Conservation (phyloP, 2,888 invertebrate genomes). For the Psylliodes chrysocephalus region DNA sequence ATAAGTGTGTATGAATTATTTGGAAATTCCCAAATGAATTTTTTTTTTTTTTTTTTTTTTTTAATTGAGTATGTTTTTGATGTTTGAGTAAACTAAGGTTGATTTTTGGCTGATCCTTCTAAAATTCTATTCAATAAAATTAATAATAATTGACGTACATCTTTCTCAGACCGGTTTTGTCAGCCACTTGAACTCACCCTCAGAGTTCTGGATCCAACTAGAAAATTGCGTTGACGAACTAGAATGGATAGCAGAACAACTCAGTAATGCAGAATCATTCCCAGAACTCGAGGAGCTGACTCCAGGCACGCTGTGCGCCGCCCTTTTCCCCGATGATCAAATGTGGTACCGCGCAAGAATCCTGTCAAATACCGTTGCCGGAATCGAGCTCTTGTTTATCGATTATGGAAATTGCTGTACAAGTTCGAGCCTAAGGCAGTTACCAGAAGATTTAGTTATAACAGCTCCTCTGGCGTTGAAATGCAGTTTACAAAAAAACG, state of each 20-base stretch:
- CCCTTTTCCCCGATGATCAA: conserved; percentile 73
- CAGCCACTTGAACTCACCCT: conserved; percentile 74
- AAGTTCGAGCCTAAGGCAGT: conserved; percentile 69
- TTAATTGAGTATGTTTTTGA: too few relatives aligned
- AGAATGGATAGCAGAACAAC: conserved; percentile 71
- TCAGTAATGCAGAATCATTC: conserved; percentile 66
- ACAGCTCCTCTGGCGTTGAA: conserved; percentile 73
- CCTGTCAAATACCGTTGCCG: conserved; percentile 68
- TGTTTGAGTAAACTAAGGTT: too few relatives aligned
- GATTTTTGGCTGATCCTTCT: too few relatives aligned
- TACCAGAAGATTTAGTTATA: conserved; percentile 70
- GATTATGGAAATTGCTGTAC: conserved; percentile 78
- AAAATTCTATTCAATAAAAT: too few relatives aligned
- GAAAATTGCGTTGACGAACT: conserved; percentile 71
- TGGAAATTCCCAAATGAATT: too few relatives aligned
- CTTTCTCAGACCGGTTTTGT: conserved; percentile 70
- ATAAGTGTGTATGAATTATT: too few relatives aligned
- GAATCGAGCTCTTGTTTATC: conserved; percentile 71
- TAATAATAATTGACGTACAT: too few relatives aligned
- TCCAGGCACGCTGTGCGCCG: conserved; percentile 73
- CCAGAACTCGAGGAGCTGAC: conserved; percentile 66
- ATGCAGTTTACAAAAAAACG: conserved; percentile 68
- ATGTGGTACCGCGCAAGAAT: conserved; percentile 76
- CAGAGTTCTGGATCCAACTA: conserved; percentile 80
- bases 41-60: too few relatives aligned